Percentiles rank a stretch among this genome's conserved stretches.
These are phyloP conservation scores for Trissolcus japonicus DNA, from an alignment of 2,888 invertebrate genomes.

Conservation along the genomic window DNA sequence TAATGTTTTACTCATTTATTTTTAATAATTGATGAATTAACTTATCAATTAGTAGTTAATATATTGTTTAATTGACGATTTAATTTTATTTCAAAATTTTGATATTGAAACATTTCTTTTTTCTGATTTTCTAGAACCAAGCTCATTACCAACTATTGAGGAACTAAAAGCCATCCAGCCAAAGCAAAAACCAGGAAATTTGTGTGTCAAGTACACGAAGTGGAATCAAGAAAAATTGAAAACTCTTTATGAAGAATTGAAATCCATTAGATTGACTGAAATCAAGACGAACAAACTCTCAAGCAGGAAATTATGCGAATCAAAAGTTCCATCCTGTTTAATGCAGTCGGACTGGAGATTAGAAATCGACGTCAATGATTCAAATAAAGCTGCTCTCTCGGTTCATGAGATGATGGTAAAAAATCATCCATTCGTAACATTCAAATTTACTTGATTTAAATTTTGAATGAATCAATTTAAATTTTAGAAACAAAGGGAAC, in stretches of 20 bases:
- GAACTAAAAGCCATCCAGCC: conserved; percentile 60
- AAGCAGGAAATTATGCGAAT: background rate
- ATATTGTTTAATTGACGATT: too few relatives aligned
- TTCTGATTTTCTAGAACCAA: background rate
- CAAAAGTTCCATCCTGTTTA: background rate
- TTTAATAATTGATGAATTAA: background rate
- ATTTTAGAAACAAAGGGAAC: conserved; percentile 83
- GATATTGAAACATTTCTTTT: background rate
- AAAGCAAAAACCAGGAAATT: conserved; percentile 61
- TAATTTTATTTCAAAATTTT: too few relatives aligned
- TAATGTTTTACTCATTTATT: background rate
- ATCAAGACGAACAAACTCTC: background rate
- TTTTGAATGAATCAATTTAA: conserved; percentile 9
- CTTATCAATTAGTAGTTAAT: too few relatives aligned
- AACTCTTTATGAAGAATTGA: conserved; percentile 80
- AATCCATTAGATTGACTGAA: conserved; percentile 72
- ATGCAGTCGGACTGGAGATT: background rate
- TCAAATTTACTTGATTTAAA: conserved; percentile 1
- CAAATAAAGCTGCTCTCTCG: too few relatives aligned
- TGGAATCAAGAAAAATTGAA: conserved; percentile 82
- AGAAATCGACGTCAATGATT: too few relatives aligned
- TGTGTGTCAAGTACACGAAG: conserved; percentile 81
- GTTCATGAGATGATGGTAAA: background rate
- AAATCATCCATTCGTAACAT: background rate
- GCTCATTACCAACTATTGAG: background rate